Base-by-base conservation (phyloP, 2,888 invertebrate genomes). In the Eupithecia pulchellata region DNA sequence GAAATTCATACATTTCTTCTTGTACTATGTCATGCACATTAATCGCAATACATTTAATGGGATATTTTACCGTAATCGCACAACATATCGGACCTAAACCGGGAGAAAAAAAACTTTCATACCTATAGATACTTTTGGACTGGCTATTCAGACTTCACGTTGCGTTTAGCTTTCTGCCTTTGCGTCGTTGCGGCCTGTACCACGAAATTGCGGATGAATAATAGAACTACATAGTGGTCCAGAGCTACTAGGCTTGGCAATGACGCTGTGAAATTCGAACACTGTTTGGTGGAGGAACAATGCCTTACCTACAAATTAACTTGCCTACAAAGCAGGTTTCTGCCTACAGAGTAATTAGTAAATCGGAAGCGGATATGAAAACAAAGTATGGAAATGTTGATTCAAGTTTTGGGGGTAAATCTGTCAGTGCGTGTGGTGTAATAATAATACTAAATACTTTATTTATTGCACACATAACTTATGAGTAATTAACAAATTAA, bases 261-360 rank as follows among this genome's bases (percentile, higher is more conserved):
- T 52, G 52, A 52, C 52, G 52, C 52, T 25, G 11, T 25, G 52
- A 13, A 52, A 52, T 52, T 52, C 52, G 52, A 52, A 20, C 52
- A 52, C 3, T 52, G 52, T 25, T 52, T 52, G 52, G 25, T 25
- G 11, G 4, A 47, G 11, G 20, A 11, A 11, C 42, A 47, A 52
- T 52, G 52, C 52, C 13, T 25, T 52, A 11, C 25, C 52, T 52
- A 13, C 52, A 52, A 52, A 52, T 52, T 52, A 52, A 25, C 52
- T 52, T 52, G 52, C 52, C 11, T 52, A 52, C 52, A 13, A 25
- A 25, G 52, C 52, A 25, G 52, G 52, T 52, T 52, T 25, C 52
- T 52, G 52, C 25, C 52, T 4, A 47, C 42, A 52, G 11, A 25
- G 52, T 52, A 52, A 52, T 52, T 52, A 52, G 52, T 25, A 25